Base-by-base conservation (phyloP, 2,113 vertebrate genomes). In the Bothrops jararaca region DNA sequence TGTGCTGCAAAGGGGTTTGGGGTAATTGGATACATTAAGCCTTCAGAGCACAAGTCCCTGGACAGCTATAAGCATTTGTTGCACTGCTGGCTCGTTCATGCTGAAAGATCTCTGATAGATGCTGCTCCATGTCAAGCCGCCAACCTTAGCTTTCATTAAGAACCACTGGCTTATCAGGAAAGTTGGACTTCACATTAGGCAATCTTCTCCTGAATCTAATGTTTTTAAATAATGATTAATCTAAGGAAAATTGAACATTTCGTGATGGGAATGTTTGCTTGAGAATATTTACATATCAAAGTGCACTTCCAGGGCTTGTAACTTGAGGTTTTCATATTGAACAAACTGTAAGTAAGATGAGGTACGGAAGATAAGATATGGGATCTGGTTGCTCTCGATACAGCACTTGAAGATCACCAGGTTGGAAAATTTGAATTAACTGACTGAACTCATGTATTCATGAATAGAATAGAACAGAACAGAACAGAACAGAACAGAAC, bases 11-110 rank as follows among this genome's bases (percentile, higher is more conserved):
- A 90, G 80, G 88, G 1, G 1, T 34, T 92, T 85, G 87, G 64
- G 29, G 42, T 91, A 89, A 91, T 20, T 85, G 52, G 92, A 56
- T 85, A 74, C 92, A 54, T 54, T 91, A 58, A 91, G 29, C 24
- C 42, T 80, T 80, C 92, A 88, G 86, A 74, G 52, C n/a, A 85
- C 24, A 87, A 80, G 60, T 39, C 64, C 60, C 90, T 42, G 56
- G 56, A 34, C 39, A 26, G 45, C 10, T 69, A n/a, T 48, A 74
- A n/a, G 34, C 9, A 39, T 57, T 39, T n/a, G 58, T 87, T 87
- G 23, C 52, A n/a, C 4, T 20, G n/a, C 45, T 74, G 48, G 50
- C 26, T 91, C 85, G 26, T 39, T 92, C 50, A 57, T 85, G 24
- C 29, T 34, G 13, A 60, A 74, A 89, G 12, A 8, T 57, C 56